Evolutionary conservation across 2,888 invertebrate species (phyloP), one percentile per base, ranked within the genome.

Genomic region (Pycnomerus fuliginosus): DNA sequence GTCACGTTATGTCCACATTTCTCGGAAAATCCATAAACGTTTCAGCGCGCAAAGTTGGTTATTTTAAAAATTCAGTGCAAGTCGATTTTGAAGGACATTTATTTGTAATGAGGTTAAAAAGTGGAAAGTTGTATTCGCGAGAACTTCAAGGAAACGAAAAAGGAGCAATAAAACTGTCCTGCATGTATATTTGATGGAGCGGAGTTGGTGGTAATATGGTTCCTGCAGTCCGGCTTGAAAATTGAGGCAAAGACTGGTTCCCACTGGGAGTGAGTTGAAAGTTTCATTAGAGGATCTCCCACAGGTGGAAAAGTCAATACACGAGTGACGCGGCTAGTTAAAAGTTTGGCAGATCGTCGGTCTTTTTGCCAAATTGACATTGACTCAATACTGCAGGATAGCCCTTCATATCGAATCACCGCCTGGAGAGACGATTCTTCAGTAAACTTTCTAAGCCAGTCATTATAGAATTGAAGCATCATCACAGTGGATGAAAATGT

Each of bases 331-430:
- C 49, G 42, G 47, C 48, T 52, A 54, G 49, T 54, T 55, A 52
- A 50, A 48, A 55, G 48, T 54, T 48, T 50, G 52, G 52, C 55
- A 54, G 53, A 55, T 58, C 55, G 50, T 55, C 53, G 55, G 39
- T 53, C 56, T 56, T 54, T 46, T 49, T 20, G 13, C 30, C 50
- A 52, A 56, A 53, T 46, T 50, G 58, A 56, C 54, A 39, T 40
- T 37, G 47, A 51, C 46, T 32, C 30, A 35, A 23, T n/a, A n/a
- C n/a, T n/a, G n/a, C n/a, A n/a, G n/a, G 33, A 17, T 27, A 32
- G 10, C 32, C 40, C 40, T 11, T 33, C 29, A 23, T 24, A 38
- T 30, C 20, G 22, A 37, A 29, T 20, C 20, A 34, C 24, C 16
- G 34, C 17, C 34, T 13, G 33, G 16, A 15, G 22, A 20, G 20